Evolutionary conservation across 2,113 vertebrate genomes (phyloP).

Genomic region (Cheilinus undulatus): DNA sequence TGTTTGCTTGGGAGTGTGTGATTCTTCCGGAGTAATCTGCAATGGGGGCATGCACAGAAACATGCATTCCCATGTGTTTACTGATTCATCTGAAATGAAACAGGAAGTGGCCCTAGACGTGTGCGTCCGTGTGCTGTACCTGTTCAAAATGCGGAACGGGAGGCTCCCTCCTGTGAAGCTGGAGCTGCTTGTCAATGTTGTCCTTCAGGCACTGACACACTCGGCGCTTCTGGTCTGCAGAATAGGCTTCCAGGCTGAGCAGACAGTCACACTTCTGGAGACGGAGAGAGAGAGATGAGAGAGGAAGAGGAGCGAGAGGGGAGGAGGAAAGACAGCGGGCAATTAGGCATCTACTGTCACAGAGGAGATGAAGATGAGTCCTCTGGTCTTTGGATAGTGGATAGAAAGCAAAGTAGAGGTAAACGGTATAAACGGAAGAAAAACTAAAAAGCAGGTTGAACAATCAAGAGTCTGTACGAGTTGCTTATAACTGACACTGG

Average conservation of each 20-base stretch:
- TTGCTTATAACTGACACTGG: too few species aligned
- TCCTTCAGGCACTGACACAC: slow-evolving; percentile 96
- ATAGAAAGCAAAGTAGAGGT: slow-evolving; percentile 1
- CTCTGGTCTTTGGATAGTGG: slow-evolving; percentile 12
- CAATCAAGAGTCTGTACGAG: neutral
- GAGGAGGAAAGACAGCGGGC: slow-evolving; percentile 41
- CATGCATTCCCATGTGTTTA: slow-evolving; percentile 61
- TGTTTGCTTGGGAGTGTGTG: slow-evolving; percentile 30
- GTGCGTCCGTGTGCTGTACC: slow-evolving; percentile 80
- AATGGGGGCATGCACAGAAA: slow-evolving; percentile 51
- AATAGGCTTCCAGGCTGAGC: slow-evolving; percentile 95
- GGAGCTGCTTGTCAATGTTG: slow-evolving; percentile 92
- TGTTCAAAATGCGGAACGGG: slow-evolving; percentile 80
- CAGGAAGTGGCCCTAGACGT: neutral
- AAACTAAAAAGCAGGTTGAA: neutral
- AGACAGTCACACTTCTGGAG: slow-evolving; percentile 94
- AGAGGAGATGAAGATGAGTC: slow-evolving; percentile 28
- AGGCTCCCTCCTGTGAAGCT: slow-evolving; percentile 84
- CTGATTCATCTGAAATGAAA: slow-evolving; percentile 27
- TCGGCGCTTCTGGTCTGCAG: slow-evolving; percentile 93
- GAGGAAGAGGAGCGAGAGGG: slow-evolving; percentile 14
- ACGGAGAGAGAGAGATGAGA: slow-evolving; percentile 32
- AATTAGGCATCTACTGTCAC: slow-evolving; percentile 62
- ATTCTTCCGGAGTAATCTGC: slow-evolving; percentile 41
- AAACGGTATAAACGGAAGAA: neutral